Evolutionary conservation across 2,888 invertebrate species (phyloP).

Genomic region (Drosophila rubida): DNA sequence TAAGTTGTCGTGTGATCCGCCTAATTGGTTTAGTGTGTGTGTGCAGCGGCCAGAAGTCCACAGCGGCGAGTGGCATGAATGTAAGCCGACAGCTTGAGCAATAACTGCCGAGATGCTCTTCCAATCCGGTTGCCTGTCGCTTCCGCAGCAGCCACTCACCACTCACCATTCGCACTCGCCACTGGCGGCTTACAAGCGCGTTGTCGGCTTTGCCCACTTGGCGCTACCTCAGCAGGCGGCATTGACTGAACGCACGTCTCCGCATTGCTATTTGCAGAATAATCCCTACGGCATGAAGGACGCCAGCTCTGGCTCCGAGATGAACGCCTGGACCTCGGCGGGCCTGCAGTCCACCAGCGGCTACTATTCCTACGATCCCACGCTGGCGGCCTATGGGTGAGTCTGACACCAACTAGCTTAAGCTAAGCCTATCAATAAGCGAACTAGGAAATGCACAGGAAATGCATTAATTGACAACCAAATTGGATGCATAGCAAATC

Average conservation of each 20-base stretch:
- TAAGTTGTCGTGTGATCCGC: constrained; percentile 86
- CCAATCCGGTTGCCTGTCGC: constrained; percentile 45
- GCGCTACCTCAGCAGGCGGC: background rate
- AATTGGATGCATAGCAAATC: no score
- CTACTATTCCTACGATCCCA: constrained; percentile 97
- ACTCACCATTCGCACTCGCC: no score
- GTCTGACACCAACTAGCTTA: no score
- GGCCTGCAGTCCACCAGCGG: constrained; percentile 95
- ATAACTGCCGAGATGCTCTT: constrained; percentile 38
- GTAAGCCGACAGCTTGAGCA: constrained; percentile 64
- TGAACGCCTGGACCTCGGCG: constrained; percentile 96
- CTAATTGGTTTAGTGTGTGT: constrained; percentile 69
- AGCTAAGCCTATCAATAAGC: no score
- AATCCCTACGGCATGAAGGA: constrained; percentile 96
- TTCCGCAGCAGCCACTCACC: no score
- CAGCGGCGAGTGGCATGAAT: constrained; percentile 42
- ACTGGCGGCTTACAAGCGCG: constrained; percentile 24
- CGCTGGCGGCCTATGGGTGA: constrained; percentile 95
- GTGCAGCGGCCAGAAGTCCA: constrained; percentile 66
- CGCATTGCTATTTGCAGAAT: constrained; percentile 87
- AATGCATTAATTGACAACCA: no score
- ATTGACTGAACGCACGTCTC: background rate
- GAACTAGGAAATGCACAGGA: no score
- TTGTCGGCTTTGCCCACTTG: no score
- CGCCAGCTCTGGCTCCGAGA: constrained; percentile 92